Conservation (phyloP, 2,797 vertebrate genomes). For the Cuniculus paca region DNA sequence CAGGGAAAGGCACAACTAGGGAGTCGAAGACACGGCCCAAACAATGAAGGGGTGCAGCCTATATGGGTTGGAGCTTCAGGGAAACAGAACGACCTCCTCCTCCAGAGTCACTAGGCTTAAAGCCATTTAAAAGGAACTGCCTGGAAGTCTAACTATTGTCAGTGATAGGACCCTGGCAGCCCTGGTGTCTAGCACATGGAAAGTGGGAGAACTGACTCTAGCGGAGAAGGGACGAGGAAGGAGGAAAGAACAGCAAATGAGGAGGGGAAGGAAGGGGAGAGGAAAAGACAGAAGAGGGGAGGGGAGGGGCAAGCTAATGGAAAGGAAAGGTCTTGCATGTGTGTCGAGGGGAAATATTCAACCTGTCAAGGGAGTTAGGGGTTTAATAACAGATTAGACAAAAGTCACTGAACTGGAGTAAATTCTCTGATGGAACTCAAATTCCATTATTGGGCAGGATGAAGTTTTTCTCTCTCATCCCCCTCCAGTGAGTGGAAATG, state of each 20-base stretch:
- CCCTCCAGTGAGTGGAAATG: slow-evolving; percentile 34
- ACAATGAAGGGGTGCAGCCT: not conserved
- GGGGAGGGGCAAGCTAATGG: no score
- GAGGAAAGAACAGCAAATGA: not conserved
- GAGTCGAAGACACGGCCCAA: not conserved
- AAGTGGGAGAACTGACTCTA: not conserved
- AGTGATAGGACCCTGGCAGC: not conserved
- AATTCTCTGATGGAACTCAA: slow-evolving; percentile 49
- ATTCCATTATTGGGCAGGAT: slow-evolving; percentile 69
- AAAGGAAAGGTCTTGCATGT: not conserved
- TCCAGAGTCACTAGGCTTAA: not conserved
- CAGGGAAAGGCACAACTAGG: no score
- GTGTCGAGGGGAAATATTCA: not conserved
- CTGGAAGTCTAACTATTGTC: not conserved
- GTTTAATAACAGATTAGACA: slow-evolving; percentile 75
- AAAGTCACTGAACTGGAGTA: slow-evolving; percentile 68
- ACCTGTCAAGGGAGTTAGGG: not conserved
- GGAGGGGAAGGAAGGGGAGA: not conserved
- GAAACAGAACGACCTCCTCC: not conserved
- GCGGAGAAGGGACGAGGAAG: no score
- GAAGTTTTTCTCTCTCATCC: slow-evolving; percentile 17
- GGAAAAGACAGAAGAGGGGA: no score
- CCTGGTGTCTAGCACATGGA: not conserved
- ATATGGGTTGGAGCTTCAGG: not conserved
- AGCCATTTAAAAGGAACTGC: not conserved